Evolutionary conservation across 2,888 invertebrate species (phyloP).

Genomic region (Diplolepis rosae): DNA sequence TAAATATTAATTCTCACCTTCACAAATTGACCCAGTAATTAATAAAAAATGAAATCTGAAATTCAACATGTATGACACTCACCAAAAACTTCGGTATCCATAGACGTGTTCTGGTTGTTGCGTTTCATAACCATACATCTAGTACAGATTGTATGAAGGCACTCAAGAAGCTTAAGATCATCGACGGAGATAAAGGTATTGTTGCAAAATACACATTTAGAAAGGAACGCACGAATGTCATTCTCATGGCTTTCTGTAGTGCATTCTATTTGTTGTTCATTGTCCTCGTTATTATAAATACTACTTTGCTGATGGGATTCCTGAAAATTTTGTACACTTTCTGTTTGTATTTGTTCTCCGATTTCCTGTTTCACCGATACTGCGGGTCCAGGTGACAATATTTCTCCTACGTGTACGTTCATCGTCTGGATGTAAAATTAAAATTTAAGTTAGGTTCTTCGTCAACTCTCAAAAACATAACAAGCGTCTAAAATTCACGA

Average conservation of each 20-base stretch:
- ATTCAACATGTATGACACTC: constrained; percentile 43
- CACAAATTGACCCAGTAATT: neutral
- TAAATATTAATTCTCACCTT: neutral
- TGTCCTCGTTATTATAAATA: constrained; percentile 60
- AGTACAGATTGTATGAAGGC: constrained; percentile 89
- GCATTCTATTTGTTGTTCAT: constrained; percentile 64
- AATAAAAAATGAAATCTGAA: neutral
- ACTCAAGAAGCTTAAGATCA: constrained; percentile 88
- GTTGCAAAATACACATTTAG: constrained; percentile 74
- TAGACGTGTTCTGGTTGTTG: constrained; percentile 72
- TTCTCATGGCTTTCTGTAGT: constrained; percentile 65
- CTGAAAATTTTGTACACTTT: constrained; percentile 56
- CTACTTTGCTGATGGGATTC: constrained; percentile 55
- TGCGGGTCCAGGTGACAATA: constrained; percentile 52
- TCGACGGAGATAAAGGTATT: constrained; percentile 75
- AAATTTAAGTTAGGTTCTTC: constrained; percentile 1
- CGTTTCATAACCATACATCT: constrained; percentile 84
- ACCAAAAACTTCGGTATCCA: constrained; percentile 71
- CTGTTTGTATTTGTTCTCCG: constrained; percentile 54
- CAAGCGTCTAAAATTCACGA: neutral
- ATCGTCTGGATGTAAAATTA: constrained; percentile 42
- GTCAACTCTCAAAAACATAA: constrained; percentile 8
- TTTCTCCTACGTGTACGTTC: constrained; percentile 57
- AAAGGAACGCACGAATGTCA: constrained; percentile 61
- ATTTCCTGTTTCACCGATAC: constrained; percentile 66